These are phyloP conservation scores for Takifugu ocellatus DNA, from an alignment of 2,797 vertebrate species.

Conservation along the genomic window DNA sequence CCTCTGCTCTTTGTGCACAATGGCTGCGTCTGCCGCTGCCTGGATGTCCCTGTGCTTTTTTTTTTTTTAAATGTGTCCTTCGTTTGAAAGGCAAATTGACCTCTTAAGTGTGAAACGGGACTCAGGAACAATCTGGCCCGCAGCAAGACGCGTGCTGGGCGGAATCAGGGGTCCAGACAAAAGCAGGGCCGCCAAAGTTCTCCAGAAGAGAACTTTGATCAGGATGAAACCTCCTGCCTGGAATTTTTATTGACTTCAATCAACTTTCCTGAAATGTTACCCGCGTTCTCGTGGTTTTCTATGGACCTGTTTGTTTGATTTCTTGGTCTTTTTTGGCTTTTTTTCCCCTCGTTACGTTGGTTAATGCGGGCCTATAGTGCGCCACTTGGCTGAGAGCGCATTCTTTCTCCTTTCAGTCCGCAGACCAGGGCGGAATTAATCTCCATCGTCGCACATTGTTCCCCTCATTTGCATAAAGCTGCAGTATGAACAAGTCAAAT, in stretches of 20 bases:
- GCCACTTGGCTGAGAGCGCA: constrained; percentile 65
- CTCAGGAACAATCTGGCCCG: constrained; percentile 84
- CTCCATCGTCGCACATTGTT: constrained; percentile 84
- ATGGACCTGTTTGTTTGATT: not conserved
- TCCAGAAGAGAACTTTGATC: no score
- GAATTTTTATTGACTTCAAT: no score
- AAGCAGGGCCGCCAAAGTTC: constrained; percentile 57
- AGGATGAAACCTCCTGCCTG: no score
- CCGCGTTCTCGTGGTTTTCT: not conserved
- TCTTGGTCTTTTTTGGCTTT: constrained; percentile 22
- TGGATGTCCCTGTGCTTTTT: constrained; percentile 60
- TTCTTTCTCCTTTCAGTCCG: constrained; percentile 62
- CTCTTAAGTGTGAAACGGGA: constrained; percentile 83
- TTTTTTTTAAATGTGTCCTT: constrained; percentile 16
- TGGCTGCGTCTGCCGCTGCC: constrained; percentile 76
- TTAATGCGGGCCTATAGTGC: constrained; percentile 51
- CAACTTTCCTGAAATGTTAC: not conserved
- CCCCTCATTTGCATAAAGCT: constrained; percentile 93
- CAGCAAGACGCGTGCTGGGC: constrained; percentile 84
- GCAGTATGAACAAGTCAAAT: constrained; percentile 88
- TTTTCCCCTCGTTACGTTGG: constrained; percentile 25
- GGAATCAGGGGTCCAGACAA: constrained; percentile 72
- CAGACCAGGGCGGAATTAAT: constrained; percentile 78
- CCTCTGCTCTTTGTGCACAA: constrained; percentile 79
- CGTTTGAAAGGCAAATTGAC: constrained; percentile 89